Evolutionary conservation across 2,888 invertebrate species (phyloP), one percentile per base, ranked within the genome.

Genomic region (Andrena bucephala): DNA sequence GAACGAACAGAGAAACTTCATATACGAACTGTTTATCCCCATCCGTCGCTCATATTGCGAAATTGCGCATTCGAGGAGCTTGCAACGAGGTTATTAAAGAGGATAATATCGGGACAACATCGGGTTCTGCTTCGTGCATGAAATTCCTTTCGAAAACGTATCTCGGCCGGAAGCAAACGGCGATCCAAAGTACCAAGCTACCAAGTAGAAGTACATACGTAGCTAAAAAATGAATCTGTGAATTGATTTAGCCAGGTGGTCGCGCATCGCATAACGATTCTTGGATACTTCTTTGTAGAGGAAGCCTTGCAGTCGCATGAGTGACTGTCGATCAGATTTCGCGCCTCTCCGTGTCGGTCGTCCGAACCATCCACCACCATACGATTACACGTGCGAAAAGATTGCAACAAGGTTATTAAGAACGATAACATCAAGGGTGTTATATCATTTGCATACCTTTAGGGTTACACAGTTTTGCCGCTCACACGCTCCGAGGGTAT

Each of bases 391-490:
- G 81, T 73, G 73, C 50, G 63, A 73, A 72, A 78, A 81, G 68
- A 81, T 69, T 65, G 73, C 78, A 66, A 78, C 81, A 79, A 78
- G 78, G 78, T 78, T 81, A 73, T 78, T 79, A 73, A 62, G 54
- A 50, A 48, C 52, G 81, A 73, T 81, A 81, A 68, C 60, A 81
- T 81, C 78, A 52, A 66, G 48, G 20, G 69, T 31, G 57, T 31
- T 20, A 31, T 29, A 10, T 31, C 73, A 73, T 77, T 77, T 73
- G 65, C 77, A 73, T 77, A 65, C 27, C 77, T 10, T 20, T 10
- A 24, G 27, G 31, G 65, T 77, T 48, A 59, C 27, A 67, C 74
- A 36, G 29, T 59, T 16, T 27, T 10, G 50, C 54, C 29, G 52
- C 27, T 63, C 54, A 20, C 36, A 10, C 65, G 50, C 24, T 20